Conservation (phyloP, 2,888 invertebrate species). For the Eulithis testata region DNA sequence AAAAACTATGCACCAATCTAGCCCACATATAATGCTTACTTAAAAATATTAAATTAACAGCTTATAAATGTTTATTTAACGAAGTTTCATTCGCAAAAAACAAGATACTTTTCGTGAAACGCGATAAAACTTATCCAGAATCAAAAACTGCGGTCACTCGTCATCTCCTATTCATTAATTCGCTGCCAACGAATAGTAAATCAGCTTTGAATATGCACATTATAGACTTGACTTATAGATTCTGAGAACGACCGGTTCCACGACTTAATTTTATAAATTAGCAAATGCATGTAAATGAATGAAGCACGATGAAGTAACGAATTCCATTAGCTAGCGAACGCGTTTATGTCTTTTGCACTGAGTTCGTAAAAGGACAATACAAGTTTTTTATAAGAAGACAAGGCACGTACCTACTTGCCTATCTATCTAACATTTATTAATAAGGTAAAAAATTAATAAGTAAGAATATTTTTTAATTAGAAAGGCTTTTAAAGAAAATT, state of each 20-base stretch:
- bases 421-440: no score
- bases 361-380: not conserved
- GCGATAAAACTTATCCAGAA: not conserved
- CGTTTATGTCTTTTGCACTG: conserved; percentile 55
- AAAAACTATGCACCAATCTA: no score
- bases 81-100: not conserved
- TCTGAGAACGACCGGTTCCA: conserved; percentile 30
- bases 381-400: no score
- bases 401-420: no score
- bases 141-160: not conserved
- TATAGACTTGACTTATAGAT: conserved; percentile 35
- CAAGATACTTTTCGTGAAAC: not conserved
- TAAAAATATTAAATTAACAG: no score
- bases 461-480: no score
- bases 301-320: conserved; percentile 48
- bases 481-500: no score
- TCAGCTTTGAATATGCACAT: conserved; percentile 35
- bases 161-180: conserved; percentile 24
- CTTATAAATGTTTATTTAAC: not conserved
- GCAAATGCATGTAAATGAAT: conserved; percentile 27
- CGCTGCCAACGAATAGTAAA: conserved; percentile 27
- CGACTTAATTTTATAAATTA: conserved; percentile 33
- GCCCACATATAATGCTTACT: no score
- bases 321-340: conserved; percentile 39
- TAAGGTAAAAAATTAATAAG: no score